These are phyloP conservation scores for Allolobophora icterica DNA, from an alignment of 2,888 invertebrate genomes.

Conservation along the genomic window DNA sequence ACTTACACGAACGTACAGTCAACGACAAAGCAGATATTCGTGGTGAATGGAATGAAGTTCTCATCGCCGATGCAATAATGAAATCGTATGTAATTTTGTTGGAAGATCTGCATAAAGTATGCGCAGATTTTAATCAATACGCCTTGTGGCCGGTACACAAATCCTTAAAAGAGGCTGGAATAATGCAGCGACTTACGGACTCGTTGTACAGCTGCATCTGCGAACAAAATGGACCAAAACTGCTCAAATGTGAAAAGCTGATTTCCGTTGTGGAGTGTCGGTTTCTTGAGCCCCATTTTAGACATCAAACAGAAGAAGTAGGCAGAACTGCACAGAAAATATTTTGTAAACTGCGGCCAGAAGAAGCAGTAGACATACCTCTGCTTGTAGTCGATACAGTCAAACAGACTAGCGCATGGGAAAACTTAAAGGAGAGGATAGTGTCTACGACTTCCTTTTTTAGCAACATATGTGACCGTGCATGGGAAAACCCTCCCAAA, in stretches of 20 bases:
- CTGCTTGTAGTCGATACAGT: neutral
- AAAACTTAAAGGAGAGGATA: neutral
- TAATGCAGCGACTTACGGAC: neutral
- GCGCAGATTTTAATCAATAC: slow-evolving; percentile 29
- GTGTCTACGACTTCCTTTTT: slow-evolving; percentile 44
- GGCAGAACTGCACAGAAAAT: neutral
- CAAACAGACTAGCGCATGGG: neutral
- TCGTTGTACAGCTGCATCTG: slow-evolving; percentile 28
- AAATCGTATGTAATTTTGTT: slow-evolving; percentile 49
- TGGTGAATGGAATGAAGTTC: slow-evolving; percentile 53
- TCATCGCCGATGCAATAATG: slow-evolving; percentile 50
- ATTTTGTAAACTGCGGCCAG: neutral
- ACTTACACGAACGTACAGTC: slow-evolving; percentile 51
- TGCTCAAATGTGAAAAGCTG: neutral
- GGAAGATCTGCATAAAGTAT: slow-evolving; percentile 44
- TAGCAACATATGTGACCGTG: too few species aligned
- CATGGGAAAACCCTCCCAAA: too few species aligned
- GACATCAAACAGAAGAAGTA: neutral
- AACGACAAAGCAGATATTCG: slow-evolving; percentile 54
- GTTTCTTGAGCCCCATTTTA: slow-evolving; percentile 20
- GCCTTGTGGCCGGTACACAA: slow-evolving; percentile 45
- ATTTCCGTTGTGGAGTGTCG: neutral
- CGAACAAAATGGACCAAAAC: neutral
- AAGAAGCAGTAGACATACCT: slow-evolving; percentile 24
- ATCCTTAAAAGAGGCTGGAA: slow-evolving; percentile 25